Percentiles rank a stretch among this genome's conserved stretches.
Evolutionary conservation across 2,888 invertebrate species (phyloP).

Genomic region (Leptinotarsa peninsularis): DNA sequence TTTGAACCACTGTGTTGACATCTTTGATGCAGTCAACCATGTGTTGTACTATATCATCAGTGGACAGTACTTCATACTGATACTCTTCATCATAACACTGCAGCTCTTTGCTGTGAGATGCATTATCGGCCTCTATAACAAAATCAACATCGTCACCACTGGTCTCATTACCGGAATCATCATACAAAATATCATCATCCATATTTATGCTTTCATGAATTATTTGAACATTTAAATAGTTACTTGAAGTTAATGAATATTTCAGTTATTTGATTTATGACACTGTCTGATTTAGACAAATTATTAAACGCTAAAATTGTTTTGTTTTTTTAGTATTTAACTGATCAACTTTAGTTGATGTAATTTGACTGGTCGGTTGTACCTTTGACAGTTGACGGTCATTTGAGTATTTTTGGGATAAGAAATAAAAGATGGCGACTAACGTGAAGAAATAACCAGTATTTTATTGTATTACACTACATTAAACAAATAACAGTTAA

Average conservation of each 20-base stretch:
- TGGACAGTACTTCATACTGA: constrained; percentile 93
- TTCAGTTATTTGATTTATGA: constrained; percentile 41
- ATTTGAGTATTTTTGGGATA: no score
- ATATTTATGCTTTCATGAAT: constrained; percentile 79
- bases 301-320: constrained; percentile 47
- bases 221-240: constrained; percentile 20
- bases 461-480: no score
- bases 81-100: constrained; percentile 90
- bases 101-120: constrained; percentile 77
- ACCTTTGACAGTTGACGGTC: no score
- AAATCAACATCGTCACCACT: constrained; percentile 96
- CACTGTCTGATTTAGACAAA: constrained; percentile 52
- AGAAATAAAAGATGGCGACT: no score
- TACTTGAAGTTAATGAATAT: constrained; percentile 30
- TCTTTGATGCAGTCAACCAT: constrained; percentile 98
- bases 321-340: constrained; percentile 35
- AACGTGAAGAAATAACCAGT: no score
- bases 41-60: constrained; percentile 96
- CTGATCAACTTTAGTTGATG: no score
- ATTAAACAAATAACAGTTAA: no score
- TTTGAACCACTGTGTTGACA: constrained; percentile 95
- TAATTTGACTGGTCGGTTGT: no score
- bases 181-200: constrained; percentile 89
- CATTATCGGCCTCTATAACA: constrained; percentile 87
- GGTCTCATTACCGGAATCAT: constrained; percentile 93